Evolutionary conservation across 2,797 vertebrate species (phyloP).

Genomic region (Oreochromis mossambicus): DNA sequence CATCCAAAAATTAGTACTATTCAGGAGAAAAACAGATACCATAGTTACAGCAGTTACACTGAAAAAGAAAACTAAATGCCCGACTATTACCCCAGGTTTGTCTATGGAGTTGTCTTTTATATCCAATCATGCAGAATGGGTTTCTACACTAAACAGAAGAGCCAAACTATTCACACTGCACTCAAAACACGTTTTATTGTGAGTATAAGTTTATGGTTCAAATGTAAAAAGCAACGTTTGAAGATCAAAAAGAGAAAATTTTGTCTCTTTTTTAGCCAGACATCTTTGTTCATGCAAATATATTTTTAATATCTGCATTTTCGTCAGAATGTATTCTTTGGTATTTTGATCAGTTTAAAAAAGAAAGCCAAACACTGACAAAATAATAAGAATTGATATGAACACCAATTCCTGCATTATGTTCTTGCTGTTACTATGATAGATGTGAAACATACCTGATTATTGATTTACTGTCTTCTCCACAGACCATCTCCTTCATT

Average conservation of each 20-base stretch:
- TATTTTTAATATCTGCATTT: neutral
- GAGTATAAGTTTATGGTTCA: neutral
- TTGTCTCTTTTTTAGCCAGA: neutral
- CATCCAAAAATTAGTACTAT: neutral
- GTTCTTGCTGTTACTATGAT: neutral
- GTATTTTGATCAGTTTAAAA: neutral
- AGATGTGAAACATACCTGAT: neutral
- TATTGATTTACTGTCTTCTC: neutral
- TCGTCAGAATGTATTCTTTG: neutral
- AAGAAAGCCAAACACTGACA: neutral
- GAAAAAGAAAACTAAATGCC: neutral
- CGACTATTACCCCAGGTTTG: neutral
- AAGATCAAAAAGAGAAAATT: neutral
- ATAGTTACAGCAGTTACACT: neutral
- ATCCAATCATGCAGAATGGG: neutral
- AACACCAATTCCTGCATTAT: neutral
- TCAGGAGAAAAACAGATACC: neutral
- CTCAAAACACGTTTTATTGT: neutral
- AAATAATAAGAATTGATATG: neutral
- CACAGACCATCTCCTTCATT: neutral
- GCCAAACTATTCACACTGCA: neutral
- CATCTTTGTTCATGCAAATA: neutral
- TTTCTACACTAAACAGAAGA: neutral
- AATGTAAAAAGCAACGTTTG: neutral
- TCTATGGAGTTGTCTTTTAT: neutral